A percentile compares a stretch with the other conserved stretches of the same genome.
Evolutionary conservation across 2,797 vertebrate species (phyloP).

Genomic region (Synaphobranchus kaupii): DNA sequence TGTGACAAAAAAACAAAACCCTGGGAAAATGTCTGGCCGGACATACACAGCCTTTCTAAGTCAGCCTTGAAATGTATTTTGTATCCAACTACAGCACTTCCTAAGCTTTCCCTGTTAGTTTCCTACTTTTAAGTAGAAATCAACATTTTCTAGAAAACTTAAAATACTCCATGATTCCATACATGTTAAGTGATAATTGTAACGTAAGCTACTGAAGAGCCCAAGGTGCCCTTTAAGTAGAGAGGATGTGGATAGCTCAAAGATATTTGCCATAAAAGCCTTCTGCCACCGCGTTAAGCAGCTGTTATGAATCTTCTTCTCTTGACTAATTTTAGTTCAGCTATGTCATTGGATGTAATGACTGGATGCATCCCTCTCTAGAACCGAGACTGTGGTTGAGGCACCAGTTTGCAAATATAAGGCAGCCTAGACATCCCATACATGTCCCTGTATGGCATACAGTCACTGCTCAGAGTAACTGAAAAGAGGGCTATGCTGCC

Average conservation of each 20-base stretch:
- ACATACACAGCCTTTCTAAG: neutral
- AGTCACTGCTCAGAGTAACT: neutral
- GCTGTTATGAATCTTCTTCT: conserved; percentile 20
- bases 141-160: neutral
- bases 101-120: neutral
- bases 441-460: conserved; percentile 2
- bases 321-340: conserved; percentile 23
- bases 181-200: conserved; percentile 9
- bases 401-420: conserved; percentile 5
- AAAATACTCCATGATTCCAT: neutral
- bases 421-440: neutral
- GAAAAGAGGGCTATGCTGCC: neutral
- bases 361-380: conserved; percentile 14
- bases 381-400: conserved; percentile 4
- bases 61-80: neutral
- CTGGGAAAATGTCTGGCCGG: neutral
- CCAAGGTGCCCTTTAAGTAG: conserved; percentile 12
- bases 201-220: neutral
- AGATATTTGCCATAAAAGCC: conserved; percentile 11
- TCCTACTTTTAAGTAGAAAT: neutral
- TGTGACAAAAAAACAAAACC: neutral
- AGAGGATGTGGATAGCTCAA: conserved; percentile 19
- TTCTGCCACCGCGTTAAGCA: neutral
- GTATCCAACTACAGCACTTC: neutral
- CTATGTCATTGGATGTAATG: conserved; percentile 20